Evolutionary conservation across 2,888 invertebrate genomes (phyloP).

Genomic region (Nemotelus nigrinus): DNA sequence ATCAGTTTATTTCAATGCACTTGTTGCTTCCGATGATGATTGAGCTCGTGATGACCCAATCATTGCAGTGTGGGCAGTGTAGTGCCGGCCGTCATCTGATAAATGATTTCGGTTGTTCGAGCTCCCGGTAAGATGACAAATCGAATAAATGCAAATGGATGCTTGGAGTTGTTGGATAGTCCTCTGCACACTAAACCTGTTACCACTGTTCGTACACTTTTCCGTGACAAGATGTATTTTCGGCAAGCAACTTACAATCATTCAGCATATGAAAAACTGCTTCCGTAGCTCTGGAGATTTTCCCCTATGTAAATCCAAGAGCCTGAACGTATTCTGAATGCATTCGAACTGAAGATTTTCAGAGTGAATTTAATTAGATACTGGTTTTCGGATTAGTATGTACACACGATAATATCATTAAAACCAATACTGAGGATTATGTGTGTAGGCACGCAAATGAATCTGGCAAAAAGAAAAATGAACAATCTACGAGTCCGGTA

Average conservation of each 20-base stretch:
- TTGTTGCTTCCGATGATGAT: constrained; percentile 49
- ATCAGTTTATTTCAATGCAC: constrained; percentile 27
- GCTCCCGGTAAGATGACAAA: constrained; percentile 49
- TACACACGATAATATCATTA: background rate
- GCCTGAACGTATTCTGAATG: background rate
- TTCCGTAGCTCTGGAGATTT: constrained; percentile 25
- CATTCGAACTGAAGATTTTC: constrained; percentile 8
- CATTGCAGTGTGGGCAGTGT: constrained; percentile 36
- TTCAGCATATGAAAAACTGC: background rate
- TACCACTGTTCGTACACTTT: background rate
- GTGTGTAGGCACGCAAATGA: constrained; percentile 17
- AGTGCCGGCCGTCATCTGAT: constrained; percentile 48
- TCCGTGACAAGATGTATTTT: constrained; percentile 22
- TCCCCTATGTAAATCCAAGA: background rate
- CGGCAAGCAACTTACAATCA: constrained; percentile 10
- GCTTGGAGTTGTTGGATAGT: constrained; percentile 22
- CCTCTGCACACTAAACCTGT: background rate
- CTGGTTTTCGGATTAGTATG: constrained; percentile 26
- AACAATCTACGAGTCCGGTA: constrained; percentile 42
- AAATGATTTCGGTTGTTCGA: constrained; percentile 46
- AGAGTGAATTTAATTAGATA: constrained; percentile 37
- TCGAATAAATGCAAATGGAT: constrained; percentile 34
- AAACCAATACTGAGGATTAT: background rate
- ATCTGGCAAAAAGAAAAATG: background rate
- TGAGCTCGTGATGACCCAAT: constrained; percentile 50